Evolutionary conservation across 1,140 invertebrate species (phyloP).

Genomic region (Aphaenogaster floridana): DNA sequence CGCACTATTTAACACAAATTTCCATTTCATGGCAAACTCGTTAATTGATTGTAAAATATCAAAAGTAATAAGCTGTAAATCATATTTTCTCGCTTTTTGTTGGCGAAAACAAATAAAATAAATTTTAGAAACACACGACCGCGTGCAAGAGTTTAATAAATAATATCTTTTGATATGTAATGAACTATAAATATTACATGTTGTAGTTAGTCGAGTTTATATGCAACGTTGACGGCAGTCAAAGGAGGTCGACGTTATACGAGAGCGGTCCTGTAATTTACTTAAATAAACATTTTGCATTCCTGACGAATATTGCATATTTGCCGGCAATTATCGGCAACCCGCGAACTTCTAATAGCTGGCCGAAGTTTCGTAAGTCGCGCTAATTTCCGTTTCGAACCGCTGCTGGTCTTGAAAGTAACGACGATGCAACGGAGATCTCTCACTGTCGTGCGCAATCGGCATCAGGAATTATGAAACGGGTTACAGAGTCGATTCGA

Average conservation of each 20-base stretch:
- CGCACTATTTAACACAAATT: not conserved
- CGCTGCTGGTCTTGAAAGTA: conserved; percentile 40
- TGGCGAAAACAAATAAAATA: not conserved
- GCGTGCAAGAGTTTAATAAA: not conserved
- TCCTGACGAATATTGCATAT: conserved; percentile 1
- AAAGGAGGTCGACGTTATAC: conserved; percentile 7
- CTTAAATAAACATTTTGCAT: conserved; percentile 24
- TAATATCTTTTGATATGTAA: conserved; percentile 13
- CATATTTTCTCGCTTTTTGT: not conserved
- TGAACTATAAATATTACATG: not conserved
- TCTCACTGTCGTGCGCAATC: conserved; percentile 17
- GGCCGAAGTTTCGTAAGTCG: conserved; percentile 21
- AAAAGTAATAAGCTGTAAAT: conserved; percentile 3
- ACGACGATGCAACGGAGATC: conserved; percentile 36
- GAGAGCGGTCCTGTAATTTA: not conserved
- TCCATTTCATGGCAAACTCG: not conserved
- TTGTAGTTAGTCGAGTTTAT: not conserved
- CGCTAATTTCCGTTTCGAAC: conserved; percentile 38
- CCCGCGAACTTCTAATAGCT: conserved; percentile 41
- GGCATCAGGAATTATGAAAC: conserved; percentile 37
- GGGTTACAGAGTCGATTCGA: conserved; percentile 34
- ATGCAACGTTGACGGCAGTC: not conserved
- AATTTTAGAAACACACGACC: not conserved
- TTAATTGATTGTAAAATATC: not conserved
- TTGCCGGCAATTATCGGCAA: conserved; percentile 40